A percentile compares a stretch with the other conserved stretches of the same genome.
Evolutionary conservation across 2,888 invertebrate genomes (phyloP).

Genomic region (Gymnosoma rotundatum): DNA sequence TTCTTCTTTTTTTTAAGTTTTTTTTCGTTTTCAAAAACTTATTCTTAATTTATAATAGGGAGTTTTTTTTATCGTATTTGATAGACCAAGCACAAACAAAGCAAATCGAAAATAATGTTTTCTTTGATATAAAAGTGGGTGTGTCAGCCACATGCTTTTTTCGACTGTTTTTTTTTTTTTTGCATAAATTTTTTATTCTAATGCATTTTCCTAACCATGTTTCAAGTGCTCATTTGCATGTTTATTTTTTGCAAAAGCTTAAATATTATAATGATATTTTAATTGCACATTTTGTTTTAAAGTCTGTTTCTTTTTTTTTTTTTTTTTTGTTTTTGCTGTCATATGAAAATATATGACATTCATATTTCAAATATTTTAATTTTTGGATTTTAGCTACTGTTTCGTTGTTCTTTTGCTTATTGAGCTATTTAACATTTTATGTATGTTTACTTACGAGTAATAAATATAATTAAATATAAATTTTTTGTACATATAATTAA

Average conservation of each 20-base stretch:
- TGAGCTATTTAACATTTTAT: background rate
- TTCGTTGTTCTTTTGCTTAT: conserved; percentile 21
- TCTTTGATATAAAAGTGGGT: conserved; percentile 5
- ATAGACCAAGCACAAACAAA: background rate
- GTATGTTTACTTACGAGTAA: background rate
- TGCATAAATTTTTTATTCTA: conserved; percentile 1
- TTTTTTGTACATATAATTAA: background rate
- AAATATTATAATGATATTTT: conserved; percentile 65
- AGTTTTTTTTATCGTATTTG: background rate
- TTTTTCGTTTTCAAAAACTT: background rate
- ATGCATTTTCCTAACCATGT: conserved; percentile 22
- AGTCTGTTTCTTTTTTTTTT: background rate
- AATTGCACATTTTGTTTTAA: conserved; percentile 56
- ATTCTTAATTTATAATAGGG: background rate
- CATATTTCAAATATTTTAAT: conserved; percentile 34
- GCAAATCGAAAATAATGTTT: background rate
- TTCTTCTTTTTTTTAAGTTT: too few relatives aligned
- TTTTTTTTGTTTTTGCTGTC: background rate
- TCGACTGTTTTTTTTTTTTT: conserved; percentile 5
- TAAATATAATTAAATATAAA: background rate
- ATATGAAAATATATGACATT: conserved; percentile 3
- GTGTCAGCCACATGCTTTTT: conserved; percentile 21
- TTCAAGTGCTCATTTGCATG: conserved; percentile 41
- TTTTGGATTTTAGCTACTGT: conserved; percentile 34
- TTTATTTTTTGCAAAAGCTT: conserved; percentile 8